These are phyloP conservation scores for Corythornis cristatus DNA, from an alignment of 2,113 vertebrate species.

Conservation along the genomic window DNA sequence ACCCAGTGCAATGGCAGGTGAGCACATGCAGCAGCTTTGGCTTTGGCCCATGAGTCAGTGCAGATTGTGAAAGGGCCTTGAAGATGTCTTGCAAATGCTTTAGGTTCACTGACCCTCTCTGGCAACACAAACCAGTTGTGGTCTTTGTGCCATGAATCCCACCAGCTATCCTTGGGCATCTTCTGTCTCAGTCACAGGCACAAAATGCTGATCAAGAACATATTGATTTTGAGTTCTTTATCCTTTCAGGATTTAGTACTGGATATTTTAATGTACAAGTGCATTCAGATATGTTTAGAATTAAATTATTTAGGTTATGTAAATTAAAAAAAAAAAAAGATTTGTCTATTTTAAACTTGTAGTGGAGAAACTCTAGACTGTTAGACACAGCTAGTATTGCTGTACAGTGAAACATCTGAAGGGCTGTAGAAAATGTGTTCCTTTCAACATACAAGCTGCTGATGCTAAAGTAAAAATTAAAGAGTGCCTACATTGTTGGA, in stretches of 20 bases:
- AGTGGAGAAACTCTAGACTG: background rate
- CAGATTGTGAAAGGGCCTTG: background rate
- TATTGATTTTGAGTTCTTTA: background rate
- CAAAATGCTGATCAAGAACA: background rate
- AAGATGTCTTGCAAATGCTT: background rate
- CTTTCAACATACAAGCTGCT: background rate
- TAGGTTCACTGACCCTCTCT: background rate
- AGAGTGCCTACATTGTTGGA: background rate
- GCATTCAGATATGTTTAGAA: background rate
- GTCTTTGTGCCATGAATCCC: background rate
- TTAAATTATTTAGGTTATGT: background rate
- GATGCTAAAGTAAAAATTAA: background rate
- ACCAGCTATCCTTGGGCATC: background rate
- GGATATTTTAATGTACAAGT: background rate
- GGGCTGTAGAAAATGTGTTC: background rate
- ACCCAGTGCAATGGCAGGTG: too few species aligned
- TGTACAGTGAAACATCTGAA: background rate
- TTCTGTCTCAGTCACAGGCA: background rate
- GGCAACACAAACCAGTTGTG: background rate
- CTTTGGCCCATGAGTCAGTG: background rate
- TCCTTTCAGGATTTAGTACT: background rate
- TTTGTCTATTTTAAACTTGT: background rate
- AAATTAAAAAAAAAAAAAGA: background rate
- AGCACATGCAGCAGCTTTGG: fast-evolving
- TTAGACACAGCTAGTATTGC: background rate